phyloP scores from a whole-genome alignment of 2,797 vertebrate species.

The Heteromormyrus szaboi region DNA sequence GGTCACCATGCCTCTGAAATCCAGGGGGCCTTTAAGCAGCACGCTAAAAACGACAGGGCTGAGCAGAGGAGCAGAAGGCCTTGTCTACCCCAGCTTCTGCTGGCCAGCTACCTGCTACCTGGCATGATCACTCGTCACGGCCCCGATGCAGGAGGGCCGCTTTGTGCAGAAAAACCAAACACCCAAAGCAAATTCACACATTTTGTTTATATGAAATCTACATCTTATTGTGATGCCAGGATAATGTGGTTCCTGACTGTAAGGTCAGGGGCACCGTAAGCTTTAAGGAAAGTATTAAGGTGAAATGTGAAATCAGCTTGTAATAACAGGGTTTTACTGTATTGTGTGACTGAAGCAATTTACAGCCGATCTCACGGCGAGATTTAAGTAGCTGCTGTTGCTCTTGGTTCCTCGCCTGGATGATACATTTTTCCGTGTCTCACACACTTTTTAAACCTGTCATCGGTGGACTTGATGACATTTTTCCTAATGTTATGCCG shows the following conservation, averaged over 20 bases:
- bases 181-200: background rate
- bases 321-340: background rate
- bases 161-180: background rate
- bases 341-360: background rate
- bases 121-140: background rate
- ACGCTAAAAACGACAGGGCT: conserved; percentile 33
- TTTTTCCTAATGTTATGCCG: background rate
- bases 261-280: background rate
- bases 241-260: background rate
- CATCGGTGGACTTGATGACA: background rate
- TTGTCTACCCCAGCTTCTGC: background rate
- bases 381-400: background rate
- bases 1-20: conserved; percentile 33
- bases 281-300: background rate
- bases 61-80: background rate
- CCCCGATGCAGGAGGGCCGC: background rate
- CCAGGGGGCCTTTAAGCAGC: conserved; percentile 36
- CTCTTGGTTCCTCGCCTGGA: background rate
- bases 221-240: background rate
- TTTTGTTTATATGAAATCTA: background rate
- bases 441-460: conserved; percentile 13
- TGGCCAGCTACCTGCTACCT: background rate
- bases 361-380: background rate
- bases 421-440: background rate
- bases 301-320: background rate